Conservation (phyloP, 1,140 invertebrate species). For the Cotesia glomerata region DNA sequence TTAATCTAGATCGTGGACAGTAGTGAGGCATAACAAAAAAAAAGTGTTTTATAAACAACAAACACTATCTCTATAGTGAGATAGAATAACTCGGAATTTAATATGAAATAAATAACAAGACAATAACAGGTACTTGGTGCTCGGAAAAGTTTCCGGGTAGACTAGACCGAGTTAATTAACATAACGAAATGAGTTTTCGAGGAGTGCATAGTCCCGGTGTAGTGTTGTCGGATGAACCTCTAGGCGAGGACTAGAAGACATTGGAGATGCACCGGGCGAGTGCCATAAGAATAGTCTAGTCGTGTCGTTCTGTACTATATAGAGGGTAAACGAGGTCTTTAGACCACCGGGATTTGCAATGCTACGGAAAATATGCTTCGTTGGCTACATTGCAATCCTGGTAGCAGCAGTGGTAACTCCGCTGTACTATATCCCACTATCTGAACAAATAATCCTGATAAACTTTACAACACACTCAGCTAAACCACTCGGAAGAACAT, state of each 20-base stretch:
- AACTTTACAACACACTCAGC: not conserved
- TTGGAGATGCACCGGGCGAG: too few species aligned
- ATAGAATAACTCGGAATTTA: constrained; percentile 19
- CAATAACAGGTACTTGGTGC: constrained; percentile 19
- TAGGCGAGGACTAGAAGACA: not conserved
- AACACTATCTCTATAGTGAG: not conserved
- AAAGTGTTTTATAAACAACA: not conserved
- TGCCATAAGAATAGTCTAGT: too few species aligned
- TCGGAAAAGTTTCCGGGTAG: constrained; percentile 8
- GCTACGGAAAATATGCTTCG: not conserved
- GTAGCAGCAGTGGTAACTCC: not conserved
- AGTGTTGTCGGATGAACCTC: not conserved
- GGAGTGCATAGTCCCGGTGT: not conserved
- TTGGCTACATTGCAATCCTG: too few species aligned
- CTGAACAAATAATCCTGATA: constrained; percentile 2
- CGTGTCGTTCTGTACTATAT: not conserved
- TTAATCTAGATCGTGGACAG: not conserved
- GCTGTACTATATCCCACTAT: not conserved
- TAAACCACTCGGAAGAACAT: not conserved
- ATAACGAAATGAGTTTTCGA: constrained; percentile 30
- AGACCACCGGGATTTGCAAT: not conserved
- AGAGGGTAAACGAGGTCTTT: not conserved
- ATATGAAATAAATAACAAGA: constrained; percentile 23
- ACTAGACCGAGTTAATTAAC: constrained; percentile 26
- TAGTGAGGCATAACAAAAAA: not conserved